Conservation (phyloP, 2,113 vertebrate genomes). For the Gorsachius goisagi region DNA sequence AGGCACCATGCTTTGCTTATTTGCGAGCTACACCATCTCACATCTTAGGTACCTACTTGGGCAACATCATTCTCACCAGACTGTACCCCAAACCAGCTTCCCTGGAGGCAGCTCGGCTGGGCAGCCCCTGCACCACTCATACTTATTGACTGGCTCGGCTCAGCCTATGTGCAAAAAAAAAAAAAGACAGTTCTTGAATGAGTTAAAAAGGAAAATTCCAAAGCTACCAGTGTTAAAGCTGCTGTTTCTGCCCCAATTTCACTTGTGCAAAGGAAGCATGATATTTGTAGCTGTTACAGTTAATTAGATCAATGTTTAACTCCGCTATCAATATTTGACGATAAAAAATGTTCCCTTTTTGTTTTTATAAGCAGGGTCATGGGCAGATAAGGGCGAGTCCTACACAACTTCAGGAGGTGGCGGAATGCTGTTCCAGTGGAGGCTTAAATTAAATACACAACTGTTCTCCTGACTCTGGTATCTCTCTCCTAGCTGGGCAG, state of each 20-base stretch:
- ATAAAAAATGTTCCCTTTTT: slow-evolving; percentile 26
- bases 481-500: neutral
- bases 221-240: neutral
- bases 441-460: neutral
- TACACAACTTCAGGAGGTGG: neutral
- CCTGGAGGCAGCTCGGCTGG: neutral
- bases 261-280: neutral
- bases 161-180: neutral
- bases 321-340: slow-evolving; percentile 11
- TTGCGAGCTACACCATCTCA: neutral
- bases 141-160: neutral
- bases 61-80: neutral
- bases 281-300: neutral
- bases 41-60: neutral
- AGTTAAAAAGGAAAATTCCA: neutral
- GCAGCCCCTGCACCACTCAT: neutral
- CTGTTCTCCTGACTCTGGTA: neutral
- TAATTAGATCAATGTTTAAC: slow-evolving; percentile 56
- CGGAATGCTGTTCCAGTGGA: neutral
- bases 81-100: neutral
- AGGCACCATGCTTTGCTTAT: neutral
- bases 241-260: neutral
- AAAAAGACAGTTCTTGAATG: neutral
- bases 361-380: slow-evolving; percentile 18
- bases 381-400: neutral